phyloP scores from a whole-genome alignment of 2,797 vertebrate species.

The Urophycis tenuis region DNA sequence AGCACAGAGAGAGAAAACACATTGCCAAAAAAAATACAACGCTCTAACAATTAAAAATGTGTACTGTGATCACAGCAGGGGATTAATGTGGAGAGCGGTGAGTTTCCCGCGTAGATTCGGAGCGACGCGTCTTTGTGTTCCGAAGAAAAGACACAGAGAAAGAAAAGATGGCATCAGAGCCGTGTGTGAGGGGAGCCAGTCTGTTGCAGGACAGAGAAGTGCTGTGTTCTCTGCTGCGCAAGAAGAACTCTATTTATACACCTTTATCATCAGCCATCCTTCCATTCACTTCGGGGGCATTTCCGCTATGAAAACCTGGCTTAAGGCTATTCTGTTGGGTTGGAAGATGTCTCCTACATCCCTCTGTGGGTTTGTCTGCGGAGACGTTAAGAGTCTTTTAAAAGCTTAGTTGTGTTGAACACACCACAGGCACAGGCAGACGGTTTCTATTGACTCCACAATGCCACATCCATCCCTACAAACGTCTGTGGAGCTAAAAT shows the following conservation, averaged over 20 bases:
- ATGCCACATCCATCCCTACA: not conserved
- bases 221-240: slow-evolving; percentile 47
- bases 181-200: no score
- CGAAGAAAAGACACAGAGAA: slow-evolving; percentile 46
- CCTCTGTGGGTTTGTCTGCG: not conserved
- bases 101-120: slow-evolving; percentile 64
- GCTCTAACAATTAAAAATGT: slow-evolving; percentile 70
- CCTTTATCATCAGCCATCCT: not conserved
- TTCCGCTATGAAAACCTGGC: not conserved
- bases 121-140: slow-evolving; percentile 60
- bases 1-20: slow-evolving; percentile 49
- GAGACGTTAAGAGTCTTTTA: slow-evolving; percentile 4
- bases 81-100: slow-evolving; percentile 67
- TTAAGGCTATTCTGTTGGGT: slow-evolving; percentile 4
- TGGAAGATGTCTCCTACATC: not conserved
- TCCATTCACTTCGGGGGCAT: not conserved
- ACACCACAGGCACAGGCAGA: slow-evolving; percentile 22
- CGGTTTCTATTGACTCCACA: not conserved
- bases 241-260: not conserved
- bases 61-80: slow-evolving; percentile 64
- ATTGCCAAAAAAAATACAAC: not conserved
- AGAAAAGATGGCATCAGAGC: slow-evolving; percentile 49
- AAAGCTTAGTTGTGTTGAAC: slow-evolving; percentile 20
- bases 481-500: not conserved
- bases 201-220: slow-evolving; percentile 60